Percentiles rank a stretch among this genome's conserved stretches.
phyloP scores from a whole-genome alignment of 2,888 invertebrate species.

The Macropis europaea region DNA sequence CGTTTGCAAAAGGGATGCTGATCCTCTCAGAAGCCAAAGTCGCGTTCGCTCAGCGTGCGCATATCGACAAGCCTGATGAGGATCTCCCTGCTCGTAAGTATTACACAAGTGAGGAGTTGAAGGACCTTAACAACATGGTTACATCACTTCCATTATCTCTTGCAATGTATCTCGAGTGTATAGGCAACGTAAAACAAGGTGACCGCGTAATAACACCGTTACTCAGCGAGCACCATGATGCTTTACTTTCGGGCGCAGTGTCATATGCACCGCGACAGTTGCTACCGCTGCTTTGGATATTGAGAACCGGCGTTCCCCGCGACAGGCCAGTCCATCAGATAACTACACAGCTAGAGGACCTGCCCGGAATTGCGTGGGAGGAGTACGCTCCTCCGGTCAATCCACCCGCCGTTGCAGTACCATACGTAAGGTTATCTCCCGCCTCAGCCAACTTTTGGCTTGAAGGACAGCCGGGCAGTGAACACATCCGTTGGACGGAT shows the following conservation, averaged over 20 bases:
- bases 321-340: slow-evolving; percentile 11
- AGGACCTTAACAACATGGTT: background rate
- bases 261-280: background rate
- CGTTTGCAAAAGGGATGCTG: slow-evolving; percentile 3
- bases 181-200: slow-evolving; percentile 2
- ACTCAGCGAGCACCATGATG: background rate
- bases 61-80: slow-evolving; percentile 2
- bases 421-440: background rate
- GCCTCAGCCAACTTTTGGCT: no score
- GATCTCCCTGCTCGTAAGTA: no score
- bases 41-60: slow-evolving; percentile 2
- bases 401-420: background rate
- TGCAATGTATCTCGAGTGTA: slow-evolving; percentile 7
- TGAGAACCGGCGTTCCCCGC: background rate
- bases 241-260: background rate
- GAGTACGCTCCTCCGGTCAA: background rate
- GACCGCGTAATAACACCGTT: background rate
- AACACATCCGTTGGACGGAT: background rate
- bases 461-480: background rate
- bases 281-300: background rate
- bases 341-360: background rate
- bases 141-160: background rate
- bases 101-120: background rate
- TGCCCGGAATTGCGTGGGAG: slow-evolving; percentile 11
- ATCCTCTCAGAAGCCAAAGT: slow-evolving; percentile 3